Evolutionary conservation across 1,140 invertebrate species (phyloP).

Genomic region (Drosophila hydei): DNA sequence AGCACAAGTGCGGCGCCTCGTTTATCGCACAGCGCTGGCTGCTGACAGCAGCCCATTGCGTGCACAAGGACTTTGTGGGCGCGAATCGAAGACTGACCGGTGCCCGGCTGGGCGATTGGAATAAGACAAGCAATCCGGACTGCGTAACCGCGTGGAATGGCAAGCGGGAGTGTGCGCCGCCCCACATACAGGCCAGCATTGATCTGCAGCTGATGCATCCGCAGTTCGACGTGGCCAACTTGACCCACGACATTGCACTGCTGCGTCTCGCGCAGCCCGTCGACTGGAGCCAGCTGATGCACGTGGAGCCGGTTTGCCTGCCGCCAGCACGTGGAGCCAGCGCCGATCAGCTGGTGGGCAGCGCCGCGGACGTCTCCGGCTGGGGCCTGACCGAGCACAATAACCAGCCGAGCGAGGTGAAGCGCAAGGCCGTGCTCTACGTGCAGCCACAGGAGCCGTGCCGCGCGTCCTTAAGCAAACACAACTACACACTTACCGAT

Average conservation of each 20-base stretch:
- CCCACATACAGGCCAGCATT: conserved; percentile 86
- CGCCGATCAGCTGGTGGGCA: conserved; percentile 82
- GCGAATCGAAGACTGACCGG: conserved; percentile 79
- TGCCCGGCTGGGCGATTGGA: conserved; percentile 80
- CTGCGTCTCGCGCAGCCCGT: conserved; percentile 88
- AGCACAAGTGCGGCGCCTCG: conserved; percentile 85
- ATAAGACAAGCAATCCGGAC: conserved; percentile 61
- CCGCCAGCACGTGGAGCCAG: conserved; percentile 84
- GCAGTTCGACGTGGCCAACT: conserved; percentile 21
- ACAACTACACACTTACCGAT: not conserved
- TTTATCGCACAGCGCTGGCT: conserved; percentile 85
- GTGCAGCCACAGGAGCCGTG: conserved; percentile 49
- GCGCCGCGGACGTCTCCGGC: conserved; percentile 89
- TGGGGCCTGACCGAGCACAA: conserved; percentile 90
- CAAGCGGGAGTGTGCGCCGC: conserved; percentile 84
- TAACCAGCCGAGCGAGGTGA: conserved; percentile 51
- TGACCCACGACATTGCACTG: conserved; percentile 89
- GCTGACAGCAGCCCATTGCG: conserved; percentile 86
- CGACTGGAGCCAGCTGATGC: conserved; percentile 26
- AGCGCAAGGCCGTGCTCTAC: conserved; percentile 56
- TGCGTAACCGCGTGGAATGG: conserved; percentile 51
- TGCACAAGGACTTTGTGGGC: conserved; percentile 84
- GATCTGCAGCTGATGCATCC: conserved; percentile 70
- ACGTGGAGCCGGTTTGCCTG: conserved; percentile 90
- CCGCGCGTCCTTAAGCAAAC: conserved; percentile 18